Evolutionary conservation across 1,140 invertebrate genomes (phyloP).

Genomic region (Ruditapes philippinarum): DNA sequence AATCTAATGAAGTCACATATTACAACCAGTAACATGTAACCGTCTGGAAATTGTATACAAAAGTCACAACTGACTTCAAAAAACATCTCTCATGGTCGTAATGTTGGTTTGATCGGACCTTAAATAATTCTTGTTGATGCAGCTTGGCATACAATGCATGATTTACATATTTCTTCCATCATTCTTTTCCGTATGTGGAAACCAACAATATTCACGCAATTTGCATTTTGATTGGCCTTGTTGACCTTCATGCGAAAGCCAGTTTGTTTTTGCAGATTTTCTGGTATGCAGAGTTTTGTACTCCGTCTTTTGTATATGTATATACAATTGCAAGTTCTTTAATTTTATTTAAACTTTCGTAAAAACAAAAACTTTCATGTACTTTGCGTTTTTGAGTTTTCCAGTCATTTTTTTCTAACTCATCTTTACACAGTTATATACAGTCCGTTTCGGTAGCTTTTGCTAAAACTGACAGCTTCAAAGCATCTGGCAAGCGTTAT

Average conservation of each 20-base stretch:
- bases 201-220: neutral
- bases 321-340: too few relatives aligned
- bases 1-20: too few relatives aligned
- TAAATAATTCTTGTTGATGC: too few relatives aligned
- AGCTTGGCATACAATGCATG: neutral
- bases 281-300: too few relatives aligned
- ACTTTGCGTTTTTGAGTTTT: neutral
- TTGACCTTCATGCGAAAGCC: too few relatives aligned
- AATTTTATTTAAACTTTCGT: too few relatives aligned
- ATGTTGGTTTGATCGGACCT: neutral
- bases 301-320: too few relatives aligned
- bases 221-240: too few relatives aligned
- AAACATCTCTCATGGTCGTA: neutral
- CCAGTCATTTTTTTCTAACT: neutral
- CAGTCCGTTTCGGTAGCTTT: neutral
- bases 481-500: neutral
- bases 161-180: neutral
- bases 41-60: too few relatives aligned
- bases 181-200: neutral
- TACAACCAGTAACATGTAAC: too few relatives aligned
- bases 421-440: neutral
- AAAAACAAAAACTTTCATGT: too few relatives aligned
- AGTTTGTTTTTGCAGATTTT: too few relatives aligned
- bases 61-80: neutral
- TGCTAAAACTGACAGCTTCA: neutral